Base-by-base conservation (phyloP, 2,888 invertebrate species). In the Yponomeuta plumbellus region DNA sequence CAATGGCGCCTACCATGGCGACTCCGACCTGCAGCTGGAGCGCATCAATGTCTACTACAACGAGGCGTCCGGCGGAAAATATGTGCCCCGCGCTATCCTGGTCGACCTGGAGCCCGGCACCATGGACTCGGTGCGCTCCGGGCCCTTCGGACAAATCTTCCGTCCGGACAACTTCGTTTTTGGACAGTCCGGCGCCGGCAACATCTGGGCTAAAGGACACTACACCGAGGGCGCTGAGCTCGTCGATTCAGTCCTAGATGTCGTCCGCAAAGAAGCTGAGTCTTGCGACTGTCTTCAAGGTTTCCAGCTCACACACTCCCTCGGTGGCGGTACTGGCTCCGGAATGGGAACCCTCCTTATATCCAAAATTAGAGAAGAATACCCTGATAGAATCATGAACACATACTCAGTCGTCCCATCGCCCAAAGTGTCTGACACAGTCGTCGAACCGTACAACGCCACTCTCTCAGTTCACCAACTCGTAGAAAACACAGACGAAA, bases 11-110 rank as follows among this genome's bases (percentile, higher is more conserved):
- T 97, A 97, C 90, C 95, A 96, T 75, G 97, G 97, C 67, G 97
- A 97, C 87, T 96, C 96, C 65, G 97, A 97, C 85, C 93, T 98
- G 75, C 98, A 98, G 85, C 85, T 98, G 84, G 98, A 98, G 89
- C 94, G 98, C 85, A 98, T 98, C 86, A 97, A 97, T 85, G 98
- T 98, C 17, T 98, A 98, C 92, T 98, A 97, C 93, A 98, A 98
- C 92, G 97, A 98, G 86, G 97, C 97, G 65, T 95, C 96, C 69
- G 92, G 91, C 57, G 86, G 88, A 75, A 89, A 88, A 69, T 89
- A 88, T 73, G 88, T 88, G 74, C 88, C 88, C 66, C 81, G 88
- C 71, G 88, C 87, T 75, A 87, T 87, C 79, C 84, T 88, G 39
- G 87, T 87, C 73, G 88, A 88, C 74, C 76, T 88, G 70, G 87